phyloP scores from a whole-genome alignment of 2,797 vertebrate genomes.

The Antennarius maculatus region DNA sequence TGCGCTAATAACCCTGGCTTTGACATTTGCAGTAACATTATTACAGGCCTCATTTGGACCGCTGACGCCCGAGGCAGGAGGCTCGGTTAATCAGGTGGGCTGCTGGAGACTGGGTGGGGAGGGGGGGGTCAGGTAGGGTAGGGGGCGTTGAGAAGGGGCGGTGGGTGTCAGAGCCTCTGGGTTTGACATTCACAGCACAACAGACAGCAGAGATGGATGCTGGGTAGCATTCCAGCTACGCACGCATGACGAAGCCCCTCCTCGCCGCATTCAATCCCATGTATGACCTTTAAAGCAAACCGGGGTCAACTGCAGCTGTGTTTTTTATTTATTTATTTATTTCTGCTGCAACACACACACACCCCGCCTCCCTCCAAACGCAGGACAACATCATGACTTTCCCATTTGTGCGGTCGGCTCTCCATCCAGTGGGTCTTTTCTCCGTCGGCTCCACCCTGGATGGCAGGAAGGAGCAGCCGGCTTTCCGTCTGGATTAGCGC shows the following conservation, averaged over 20 bases:
- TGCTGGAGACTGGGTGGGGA: conserved; percentile 46
- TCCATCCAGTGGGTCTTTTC: conserved; percentile 18
- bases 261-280: conserved; percentile 59
- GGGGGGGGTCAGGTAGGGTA: conserved; percentile 59
- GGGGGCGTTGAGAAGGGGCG: conserved; percentile 37
- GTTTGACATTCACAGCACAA: conserved; percentile 80
- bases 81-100: conserved; percentile 74
- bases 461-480: conserved; percentile 42
- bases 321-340: conserved; percentile 18
- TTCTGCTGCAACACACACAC: background rate
- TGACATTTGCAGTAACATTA: conserved; percentile 81
- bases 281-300: conserved; percentile 73
- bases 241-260: conserved; percentile 63
- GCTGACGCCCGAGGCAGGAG: conserved; percentile 61
- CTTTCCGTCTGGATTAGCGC: conserved; percentile 51
- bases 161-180: conserved; percentile 72
- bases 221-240: conserved; percentile 65
- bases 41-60: conserved; percentile 76
- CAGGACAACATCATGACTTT: conserved; percentile 27
- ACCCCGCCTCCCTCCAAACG: conserved; percentile 17
- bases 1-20: conserved; percentile 63
- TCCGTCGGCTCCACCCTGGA: conserved; percentile 36
- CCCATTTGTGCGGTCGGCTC: conserved; percentile 23
- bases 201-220: conserved; percentile 75
- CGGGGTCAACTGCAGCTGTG: conserved; percentile 54